These are phyloP conservation scores for Cryptoblepharus egeriae DNA, from an alignment of 2,797 vertebrate species.

Conservation along the genomic window DNA sequence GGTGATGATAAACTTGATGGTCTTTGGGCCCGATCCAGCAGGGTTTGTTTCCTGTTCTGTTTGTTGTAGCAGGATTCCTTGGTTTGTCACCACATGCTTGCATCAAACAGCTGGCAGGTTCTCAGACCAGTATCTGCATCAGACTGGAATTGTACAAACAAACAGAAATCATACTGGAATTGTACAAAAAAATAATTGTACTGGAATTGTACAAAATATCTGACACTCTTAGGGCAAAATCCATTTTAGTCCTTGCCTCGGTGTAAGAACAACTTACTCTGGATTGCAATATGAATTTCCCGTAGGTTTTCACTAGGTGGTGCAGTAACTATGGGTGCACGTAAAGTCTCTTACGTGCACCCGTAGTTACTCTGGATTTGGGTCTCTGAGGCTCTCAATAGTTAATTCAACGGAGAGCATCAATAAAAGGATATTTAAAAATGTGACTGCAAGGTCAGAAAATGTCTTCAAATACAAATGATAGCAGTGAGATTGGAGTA, in stretches of 20 bases:
- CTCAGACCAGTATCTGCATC: neutral
- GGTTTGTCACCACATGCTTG: neutral
- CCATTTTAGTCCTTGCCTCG: no score
- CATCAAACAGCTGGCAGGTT: neutral
- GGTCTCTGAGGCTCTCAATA: slow-evolving; percentile 33
- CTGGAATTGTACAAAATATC: no score
- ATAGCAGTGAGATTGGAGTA: slow-evolving; percentile 36
- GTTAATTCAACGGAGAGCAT: slow-evolving; percentile 53
- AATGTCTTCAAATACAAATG: slow-evolving; percentile 58
- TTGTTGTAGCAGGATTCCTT: neutral
- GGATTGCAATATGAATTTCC: no score
- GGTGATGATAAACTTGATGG: neutral
- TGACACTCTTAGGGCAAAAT: no score
- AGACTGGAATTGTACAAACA: neutral
- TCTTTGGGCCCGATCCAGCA: neutral
- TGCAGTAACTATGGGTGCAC: no score
- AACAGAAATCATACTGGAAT: neutral
- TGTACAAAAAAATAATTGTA: neutral
- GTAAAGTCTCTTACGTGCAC: no score
- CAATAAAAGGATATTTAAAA: slow-evolving; percentile 39
- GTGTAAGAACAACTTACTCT: no score
- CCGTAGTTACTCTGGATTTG: no score
- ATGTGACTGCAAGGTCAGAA: slow-evolving; percentile 54
- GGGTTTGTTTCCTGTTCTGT: neutral
- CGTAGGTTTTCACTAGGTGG: no score